These are phyloP conservation scores for Varroa destructor DNA, from an alignment of 1,140 invertebrate genomes.

Conservation along the genomic window DNA sequence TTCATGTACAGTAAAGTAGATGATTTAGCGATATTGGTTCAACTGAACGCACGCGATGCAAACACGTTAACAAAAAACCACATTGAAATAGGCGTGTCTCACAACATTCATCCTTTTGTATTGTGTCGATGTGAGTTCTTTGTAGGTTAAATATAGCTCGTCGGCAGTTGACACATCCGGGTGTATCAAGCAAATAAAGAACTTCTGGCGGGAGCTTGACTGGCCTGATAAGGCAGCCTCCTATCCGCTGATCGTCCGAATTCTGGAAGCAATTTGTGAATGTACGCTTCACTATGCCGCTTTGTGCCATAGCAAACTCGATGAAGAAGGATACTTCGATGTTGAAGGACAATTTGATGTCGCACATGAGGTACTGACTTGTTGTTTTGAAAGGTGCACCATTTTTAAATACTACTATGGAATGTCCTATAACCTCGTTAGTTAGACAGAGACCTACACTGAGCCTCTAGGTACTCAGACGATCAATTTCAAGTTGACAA, in stretches of 20 bases:
- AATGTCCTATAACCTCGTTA: too few relatives aligned
- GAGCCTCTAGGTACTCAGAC: too few relatives aligned
- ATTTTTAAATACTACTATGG: background rate
- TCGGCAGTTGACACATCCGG: conserved; percentile 79
- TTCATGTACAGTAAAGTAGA: too few relatives aligned
- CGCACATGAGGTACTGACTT: conserved; percentile 52
- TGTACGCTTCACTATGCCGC: conserved; percentile 68
- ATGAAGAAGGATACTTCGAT: conserved; percentile 68
- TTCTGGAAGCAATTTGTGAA: conserved; percentile 70
- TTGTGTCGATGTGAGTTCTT: conserved; percentile 48
- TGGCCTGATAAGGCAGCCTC: conserved; percentile 82
- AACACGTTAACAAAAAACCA: too few relatives aligned
- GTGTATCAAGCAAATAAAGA: conserved; percentile 68
- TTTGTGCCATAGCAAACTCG: conserved; percentile 61
- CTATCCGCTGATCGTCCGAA: conserved; percentile 72
- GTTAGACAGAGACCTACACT: too few relatives aligned
- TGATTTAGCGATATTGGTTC: too few relatives aligned
- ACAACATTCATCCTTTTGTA: background rate
- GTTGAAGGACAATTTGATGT: conserved; percentile 64
- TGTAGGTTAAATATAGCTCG: conserved; percentile 72
- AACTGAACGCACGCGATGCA: too few relatives aligned
- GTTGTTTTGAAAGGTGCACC: background rate
- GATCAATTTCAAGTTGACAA: too few relatives aligned
- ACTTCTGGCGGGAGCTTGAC: conserved; percentile 78
- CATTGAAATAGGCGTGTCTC: too few relatives aligned